Percentiles rank a stretch among this genome's conserved stretches.
Conservation (phyloP, 1,140 invertebrate species). For the Cepaea nemoralis region DNA sequence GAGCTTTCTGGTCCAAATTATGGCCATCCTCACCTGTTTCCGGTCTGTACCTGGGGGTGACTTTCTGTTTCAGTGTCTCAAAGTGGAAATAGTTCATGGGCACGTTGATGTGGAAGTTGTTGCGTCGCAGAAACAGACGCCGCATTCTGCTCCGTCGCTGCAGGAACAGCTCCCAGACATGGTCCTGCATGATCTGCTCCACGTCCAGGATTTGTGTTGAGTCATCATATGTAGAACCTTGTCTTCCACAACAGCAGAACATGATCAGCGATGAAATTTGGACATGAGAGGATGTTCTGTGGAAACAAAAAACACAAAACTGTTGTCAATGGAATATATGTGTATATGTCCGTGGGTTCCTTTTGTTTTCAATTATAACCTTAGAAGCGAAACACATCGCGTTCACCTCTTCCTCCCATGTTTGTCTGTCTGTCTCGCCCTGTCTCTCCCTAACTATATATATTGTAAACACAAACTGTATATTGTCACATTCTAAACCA, state of each 20-base stretch:
- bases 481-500: too few relatives aligned
- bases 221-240: neutral
- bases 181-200: slow-evolving; percentile 42
- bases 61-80: slow-evolving; percentile 34
- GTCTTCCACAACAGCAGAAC: neutral
- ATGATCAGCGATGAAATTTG: neutral
- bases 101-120: slow-evolving; percentile 44
- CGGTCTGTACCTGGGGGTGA: neutral
- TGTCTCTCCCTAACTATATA: too few relatives aligned
- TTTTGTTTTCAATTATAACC: too few relatives aligned
- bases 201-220: slow-evolving; percentile 43
- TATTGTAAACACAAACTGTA: too few relatives aligned
- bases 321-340: too few relatives aligned
- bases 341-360: too few relatives aligned
- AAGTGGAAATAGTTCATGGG: slow-evolving; percentile 51
- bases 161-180: slow-evolving; percentile 40
- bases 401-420: too few relatives aligned
- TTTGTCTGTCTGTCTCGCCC: too few relatives aligned
- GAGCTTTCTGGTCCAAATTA: neutral
- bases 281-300: too few relatives aligned
- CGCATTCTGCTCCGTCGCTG: neutral
- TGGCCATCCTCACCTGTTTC: neutral
- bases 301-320: too few relatives aligned
- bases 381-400: too few relatives aligned
- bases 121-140: slow-evolving; percentile 37